Conservation (phyloP, 2,888 invertebrate species). For the Leptopilina myrica region DNA sequence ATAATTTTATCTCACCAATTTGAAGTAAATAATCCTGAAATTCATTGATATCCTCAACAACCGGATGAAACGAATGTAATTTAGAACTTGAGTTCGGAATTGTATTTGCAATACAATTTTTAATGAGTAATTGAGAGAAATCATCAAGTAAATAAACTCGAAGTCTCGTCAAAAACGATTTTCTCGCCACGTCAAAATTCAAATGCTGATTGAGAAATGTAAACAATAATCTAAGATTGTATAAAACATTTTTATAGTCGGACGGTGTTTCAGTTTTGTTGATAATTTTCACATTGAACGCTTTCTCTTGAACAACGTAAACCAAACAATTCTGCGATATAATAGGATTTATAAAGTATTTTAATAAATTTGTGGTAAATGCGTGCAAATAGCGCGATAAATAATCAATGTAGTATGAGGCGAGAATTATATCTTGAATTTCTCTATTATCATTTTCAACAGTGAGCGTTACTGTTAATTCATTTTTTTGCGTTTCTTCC, state of each 20-base stretch:
- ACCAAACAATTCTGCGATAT: conserved; percentile 78
- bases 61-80: conserved; percentile 81
- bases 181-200: conserved; percentile 76
- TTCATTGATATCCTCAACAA: conserved; percentile 81
- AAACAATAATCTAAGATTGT: conserved; percentile 80
- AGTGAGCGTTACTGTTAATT: conserved; percentile 51
- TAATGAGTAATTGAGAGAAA: conserved; percentile 83
- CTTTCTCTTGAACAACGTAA: conserved; percentile 73
- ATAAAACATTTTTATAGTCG: conserved; percentile 79
- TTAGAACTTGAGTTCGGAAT: conserved; percentile 87
- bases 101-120: conserved; percentile 86
- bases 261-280: conserved; percentile 72
- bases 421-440: conserved; percentile 73
- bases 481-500: conserved; percentile 48
- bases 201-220: conserved; percentile 80
- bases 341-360: conserved; percentile 80
- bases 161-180: conserved; percentile 78
- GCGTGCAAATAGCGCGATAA: conserved; percentile 78
- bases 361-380: conserved; percentile 80
- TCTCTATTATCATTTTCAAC: conserved; percentile 63
- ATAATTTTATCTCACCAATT: conserved; percentile 69
- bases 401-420: conserved; percentile 74
- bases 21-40: conserved; percentile 82
- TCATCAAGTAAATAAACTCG: conserved; percentile 78
- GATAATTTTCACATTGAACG: conserved; percentile 76